These are phyloP conservation scores for Zoanthus sociatus DNA, from an alignment of 92 coral and sea anemone species.

Conservation along the genomic window DNA sequence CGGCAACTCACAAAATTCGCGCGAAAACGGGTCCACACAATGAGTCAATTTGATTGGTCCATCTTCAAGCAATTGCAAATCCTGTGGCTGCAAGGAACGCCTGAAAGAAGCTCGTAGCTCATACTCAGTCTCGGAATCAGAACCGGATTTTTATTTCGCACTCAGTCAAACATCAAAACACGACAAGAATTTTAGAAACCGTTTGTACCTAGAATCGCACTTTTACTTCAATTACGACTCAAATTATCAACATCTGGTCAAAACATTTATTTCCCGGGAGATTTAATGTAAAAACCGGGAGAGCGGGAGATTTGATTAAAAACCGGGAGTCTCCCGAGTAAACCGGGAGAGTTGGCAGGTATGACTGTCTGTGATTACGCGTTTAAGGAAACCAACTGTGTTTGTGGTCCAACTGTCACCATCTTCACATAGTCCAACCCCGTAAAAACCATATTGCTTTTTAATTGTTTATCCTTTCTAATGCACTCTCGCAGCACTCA, in stretches of 20 bases:
- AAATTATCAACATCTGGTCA: conserved; percentile 13
- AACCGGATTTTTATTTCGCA: too few species aligned
- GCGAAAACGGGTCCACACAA: conserved; percentile 19
- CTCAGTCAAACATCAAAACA: conserved; percentile 2
- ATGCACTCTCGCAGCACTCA: too few species aligned
- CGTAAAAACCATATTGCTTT: too few species aligned
- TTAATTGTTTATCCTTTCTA: too few species aligned
- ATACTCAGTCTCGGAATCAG: background rate
- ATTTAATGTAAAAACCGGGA: background rate
- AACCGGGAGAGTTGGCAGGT: too few species aligned
- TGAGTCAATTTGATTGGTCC: conserved; percentile 21
- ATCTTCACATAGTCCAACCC: too few species aligned
- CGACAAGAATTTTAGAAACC: conserved; percentile 19
- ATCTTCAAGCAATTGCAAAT: conserved; percentile 16
- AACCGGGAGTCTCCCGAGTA: too few species aligned
- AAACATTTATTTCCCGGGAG: conserved; percentile 12
- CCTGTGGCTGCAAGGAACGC: background rate
- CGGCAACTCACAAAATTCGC: conserved; percentile 23
- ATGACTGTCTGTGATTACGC: too few species aligned
- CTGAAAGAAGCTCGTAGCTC: background rate
- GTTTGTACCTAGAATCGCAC: background rate
- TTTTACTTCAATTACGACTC: background rate
- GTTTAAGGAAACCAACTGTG: too few species aligned
- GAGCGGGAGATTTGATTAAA: background rate
- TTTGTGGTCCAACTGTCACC: too few species aligned